Evolutionary conservation across 2,888 invertebrate genomes (phyloP), one percentile per base, ranked within the genome.

Genomic region (Apamea sordens): DNA sequence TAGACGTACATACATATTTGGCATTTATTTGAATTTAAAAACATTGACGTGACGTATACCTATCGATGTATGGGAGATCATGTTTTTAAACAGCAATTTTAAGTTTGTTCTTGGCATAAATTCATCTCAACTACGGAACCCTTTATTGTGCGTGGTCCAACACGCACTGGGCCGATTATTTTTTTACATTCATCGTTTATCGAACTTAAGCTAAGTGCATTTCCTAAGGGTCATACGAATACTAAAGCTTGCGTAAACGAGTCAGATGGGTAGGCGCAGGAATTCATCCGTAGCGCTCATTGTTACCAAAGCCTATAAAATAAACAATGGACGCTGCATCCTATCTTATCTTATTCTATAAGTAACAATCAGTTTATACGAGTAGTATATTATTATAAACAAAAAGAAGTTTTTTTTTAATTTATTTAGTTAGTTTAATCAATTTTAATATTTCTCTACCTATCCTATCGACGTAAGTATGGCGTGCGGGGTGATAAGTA

Each of bases 271-370:
- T 80, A 88, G 83, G 78, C 85, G 79, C 82, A 88, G 82, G 89
- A 85, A 86, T 88, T 89, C 89, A 92, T 89, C 91, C 91, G 90
- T 91, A 86, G 85, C 87, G 85, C 83, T 88, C 92, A 92, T 93
- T 94, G 92, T 93, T 93, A 88, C 91, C 82, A 87, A 90, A 90
- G 80, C 85, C 91, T 90, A 90, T 91, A 92, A 92, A 86, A 91
- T 76, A 88, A 89, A 94, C 93, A 94, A 93, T 93, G 90, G 92
- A 80, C 86, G 82, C 84, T 89, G 90, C 89, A 88, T 90, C 84
- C 86, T 83, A 88, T 84, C 90, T 92, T 87, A 87, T 84, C 83
- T 75, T 89, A 83, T 87, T 88, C 86, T 86, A 91, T 83, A 89
- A 89, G 91, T 91, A 91, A 90, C 61, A 79, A 84, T 76, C 76